These are phyloP conservation scores for Eurytoma californica DNA, from an alignment of 2,888 invertebrate species.

Conservation along the genomic window DNA sequence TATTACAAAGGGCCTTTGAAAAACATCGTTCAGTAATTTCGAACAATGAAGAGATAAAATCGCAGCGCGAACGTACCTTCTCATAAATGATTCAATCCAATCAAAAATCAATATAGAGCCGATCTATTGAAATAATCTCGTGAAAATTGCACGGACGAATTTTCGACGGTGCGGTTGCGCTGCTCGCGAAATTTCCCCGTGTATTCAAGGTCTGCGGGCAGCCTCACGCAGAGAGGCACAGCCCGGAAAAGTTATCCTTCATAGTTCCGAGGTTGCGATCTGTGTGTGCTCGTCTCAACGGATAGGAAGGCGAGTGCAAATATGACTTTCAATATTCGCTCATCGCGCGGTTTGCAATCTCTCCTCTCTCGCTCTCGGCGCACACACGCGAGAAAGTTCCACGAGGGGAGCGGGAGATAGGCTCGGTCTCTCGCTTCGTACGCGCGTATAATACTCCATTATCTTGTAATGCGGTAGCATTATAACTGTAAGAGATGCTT, in stretches of 20 bases:
- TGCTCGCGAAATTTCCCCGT: not conserved
- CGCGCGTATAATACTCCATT: slow-evolving; percentile 65
- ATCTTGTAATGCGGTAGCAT: slow-evolving; percentile 69
- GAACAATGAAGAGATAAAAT: too few relatives aligned
- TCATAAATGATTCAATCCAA: too few relatives aligned
- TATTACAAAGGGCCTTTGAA: too few relatives aligned
- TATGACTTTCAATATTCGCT: slow-evolving; percentile 55
- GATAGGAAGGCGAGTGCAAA: slow-evolving; percentile 41
- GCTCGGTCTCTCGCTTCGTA: not conserved
- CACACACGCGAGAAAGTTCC: slow-evolving; percentile 20
- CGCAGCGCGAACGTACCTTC: too few relatives aligned
- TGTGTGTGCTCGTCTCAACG: slow-evolving; percentile 1
- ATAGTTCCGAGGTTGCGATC: slow-evolving; percentile 8
- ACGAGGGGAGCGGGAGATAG: not conserved
- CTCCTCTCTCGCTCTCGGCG: slow-evolving; percentile 1
- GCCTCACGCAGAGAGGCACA: too few relatives aligned
- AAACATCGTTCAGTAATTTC: too few relatives aligned
- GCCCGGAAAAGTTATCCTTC: slow-evolving; percentile 29
- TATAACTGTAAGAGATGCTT: slow-evolving; percentile 69
- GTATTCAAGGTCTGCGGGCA: not conserved
- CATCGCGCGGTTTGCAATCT: slow-evolving; percentile 42
- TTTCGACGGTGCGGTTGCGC: too few relatives aligned
- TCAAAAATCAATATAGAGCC: too few relatives aligned
- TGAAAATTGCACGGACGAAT: too few relatives aligned
- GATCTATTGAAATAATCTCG: too few relatives aligned